phyloP scores from a whole-genome alignment of 2,113 vertebrate genomes.

The Mohoua ochrocephala region DNA sequence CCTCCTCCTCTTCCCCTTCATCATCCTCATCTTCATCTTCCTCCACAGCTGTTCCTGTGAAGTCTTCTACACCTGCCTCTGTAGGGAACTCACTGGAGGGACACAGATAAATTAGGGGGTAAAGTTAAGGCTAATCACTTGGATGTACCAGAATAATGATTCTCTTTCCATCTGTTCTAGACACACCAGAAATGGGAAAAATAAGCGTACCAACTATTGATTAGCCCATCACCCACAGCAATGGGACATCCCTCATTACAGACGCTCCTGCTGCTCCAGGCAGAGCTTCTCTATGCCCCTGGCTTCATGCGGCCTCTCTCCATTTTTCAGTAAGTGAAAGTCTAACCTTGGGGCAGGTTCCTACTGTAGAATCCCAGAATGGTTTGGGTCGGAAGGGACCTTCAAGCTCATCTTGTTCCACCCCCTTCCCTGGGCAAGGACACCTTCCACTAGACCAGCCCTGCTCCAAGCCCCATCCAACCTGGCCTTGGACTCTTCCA shows the following conservation, averaged over 20 bases:
- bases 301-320: background rate
- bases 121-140: background rate
- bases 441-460: background rate
- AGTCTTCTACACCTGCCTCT: conserved; percentile 80
- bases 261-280: background rate
- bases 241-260: background rate
- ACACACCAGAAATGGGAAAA: background rate
- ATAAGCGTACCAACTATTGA: background rate
- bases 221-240: background rate
- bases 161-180: background rate
- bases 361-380: background rate
- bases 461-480: background rate
- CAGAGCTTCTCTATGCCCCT: background rate
- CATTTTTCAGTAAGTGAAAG: background rate
- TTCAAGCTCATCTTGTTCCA: background rate
- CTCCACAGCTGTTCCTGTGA: conserved; percentile 74
- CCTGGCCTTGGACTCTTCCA: background rate
- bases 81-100: conserved; percentile 77
- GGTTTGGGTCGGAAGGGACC: background rate
- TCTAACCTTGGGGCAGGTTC: background rate
- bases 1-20: conserved; percentile 80
- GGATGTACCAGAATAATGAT: background rate
- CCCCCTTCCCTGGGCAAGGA: background rate
- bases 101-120: background rate
- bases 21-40: conserved; percentile 78